phyloP scores from a whole-genome alignment of 2,797 vertebrate species.

The Cossypha caffra region DNA sequence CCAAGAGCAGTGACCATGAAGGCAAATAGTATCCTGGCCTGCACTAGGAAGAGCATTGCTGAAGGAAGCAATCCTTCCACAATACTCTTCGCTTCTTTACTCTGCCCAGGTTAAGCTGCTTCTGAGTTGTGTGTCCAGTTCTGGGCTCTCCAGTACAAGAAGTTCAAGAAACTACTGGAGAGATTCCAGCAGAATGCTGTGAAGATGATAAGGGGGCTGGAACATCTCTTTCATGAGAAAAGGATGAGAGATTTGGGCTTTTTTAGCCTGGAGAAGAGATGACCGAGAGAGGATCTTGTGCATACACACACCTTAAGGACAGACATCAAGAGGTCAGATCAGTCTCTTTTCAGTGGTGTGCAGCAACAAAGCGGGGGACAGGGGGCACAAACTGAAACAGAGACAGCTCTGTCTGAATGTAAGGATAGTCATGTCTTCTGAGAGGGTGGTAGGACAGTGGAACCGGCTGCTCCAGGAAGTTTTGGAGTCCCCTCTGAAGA shows the following conservation, averaged over 20 bases:
- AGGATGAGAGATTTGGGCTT: background rate
- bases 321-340: background rate
- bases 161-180: background rate
- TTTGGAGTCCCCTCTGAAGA: background rate
- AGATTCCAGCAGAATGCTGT: background rate
- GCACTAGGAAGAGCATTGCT: background rate
- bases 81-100: background rate
- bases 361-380: background rate
- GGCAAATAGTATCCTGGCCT: background rate
- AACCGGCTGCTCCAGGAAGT: background rate
- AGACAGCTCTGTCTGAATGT: background rate
- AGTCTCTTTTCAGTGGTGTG: background rate
- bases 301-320: background rate
- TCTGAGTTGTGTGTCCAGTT: background rate
- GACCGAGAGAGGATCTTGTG: background rate
- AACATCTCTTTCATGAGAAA: background rate
- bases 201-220: background rate
- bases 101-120: background rate
- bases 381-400: background rate
- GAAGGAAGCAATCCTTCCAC: background rate
- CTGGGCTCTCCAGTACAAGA: background rate
- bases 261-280: background rate
- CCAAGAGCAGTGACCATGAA: background rate
- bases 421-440: background rate
- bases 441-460: background rate